Evolutionary conservation across 53 echinoderm and acorn worm species (phyloP), one percentile per base, ranked within the genome.

Genomic region (Paelopatides confundens): DNA sequence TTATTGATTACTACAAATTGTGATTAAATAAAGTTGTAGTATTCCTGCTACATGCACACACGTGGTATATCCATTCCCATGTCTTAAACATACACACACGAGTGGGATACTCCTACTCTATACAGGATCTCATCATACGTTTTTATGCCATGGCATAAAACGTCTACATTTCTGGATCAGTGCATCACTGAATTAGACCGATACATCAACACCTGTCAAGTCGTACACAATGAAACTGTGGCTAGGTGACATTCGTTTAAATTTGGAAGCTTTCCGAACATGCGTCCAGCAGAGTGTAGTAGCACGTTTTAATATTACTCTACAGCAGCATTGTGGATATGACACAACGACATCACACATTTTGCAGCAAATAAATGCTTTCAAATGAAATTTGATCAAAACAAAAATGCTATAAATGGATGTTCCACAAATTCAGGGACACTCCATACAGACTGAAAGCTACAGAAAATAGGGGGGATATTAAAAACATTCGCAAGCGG

Each of bases 11-110:
- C 58, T 58, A 6, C 58, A 58, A 21, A 58, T n/a, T n/a, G n/a
- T 58, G 58, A 58, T 58, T 58, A 58, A 58, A 58, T 58, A 58
- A 11, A 74, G 43, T 68, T 52, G n/a, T n/a, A n/a, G n/a, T n/a
- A n/a, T 78, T 82, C 58, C 63, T 58, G 82, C 54, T 39, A 83
- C 83, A 84, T 89, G 68, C 74, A 88, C 54, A n/a, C 89, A 71
- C 63, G 23, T 71, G 71, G 84, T 70, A 89, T 63, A 46, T 69
- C 71, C 63, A 62, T 85, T 81, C 53, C 81, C 85, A 67, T 84
- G 49, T 65, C 54, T 51, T 70, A 63, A 69, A 76, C 84, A 89
- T 70, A 89, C 40, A 74, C 39, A 39, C 5, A 40, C 27, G n/a
- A 21, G 6, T 23, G n/a, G 24, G 15, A 21, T 23, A 58, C 48